These are phyloP conservation scores for Megaceryle maxima DNA, from an alignment of 2,113 vertebrate genomes.

Conservation along the genomic window DNA sequence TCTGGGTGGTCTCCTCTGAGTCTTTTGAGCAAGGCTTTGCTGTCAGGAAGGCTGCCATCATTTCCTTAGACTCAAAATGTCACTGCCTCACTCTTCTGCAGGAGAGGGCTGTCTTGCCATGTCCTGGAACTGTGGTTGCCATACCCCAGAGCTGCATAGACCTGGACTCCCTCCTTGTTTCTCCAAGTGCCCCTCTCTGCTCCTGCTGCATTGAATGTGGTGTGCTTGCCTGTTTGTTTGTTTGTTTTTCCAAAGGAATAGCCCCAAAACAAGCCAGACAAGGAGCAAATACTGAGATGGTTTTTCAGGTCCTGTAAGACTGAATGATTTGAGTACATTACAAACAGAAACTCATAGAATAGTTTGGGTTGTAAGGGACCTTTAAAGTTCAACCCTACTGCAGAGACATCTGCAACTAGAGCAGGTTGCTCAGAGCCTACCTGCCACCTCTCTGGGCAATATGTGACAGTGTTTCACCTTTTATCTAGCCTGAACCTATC, in stretches of 20 bases:
- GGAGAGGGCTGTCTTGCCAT: background rate
- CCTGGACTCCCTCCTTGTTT: background rate
- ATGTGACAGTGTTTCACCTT: background rate
- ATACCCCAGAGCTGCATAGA: background rate
- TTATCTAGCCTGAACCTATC: too few relatives aligned
- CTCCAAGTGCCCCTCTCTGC: background rate
- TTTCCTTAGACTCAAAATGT: background rate
- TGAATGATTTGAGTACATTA: background rate
- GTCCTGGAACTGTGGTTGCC: background rate
- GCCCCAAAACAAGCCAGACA: background rate
- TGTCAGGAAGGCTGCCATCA: conserved; percentile 19
- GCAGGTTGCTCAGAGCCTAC: background rate
- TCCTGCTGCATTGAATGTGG: background rate
- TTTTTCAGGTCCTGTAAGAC: background rate
- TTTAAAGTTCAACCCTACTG: background rate
- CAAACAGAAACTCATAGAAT: background rate
- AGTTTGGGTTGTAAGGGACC: background rate
- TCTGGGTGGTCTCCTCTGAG: conserved; percentile 31
- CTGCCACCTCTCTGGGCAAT: background rate
- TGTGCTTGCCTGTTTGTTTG: background rate
- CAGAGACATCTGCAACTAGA: background rate
- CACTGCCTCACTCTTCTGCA: background rate
- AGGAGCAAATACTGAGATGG: background rate
- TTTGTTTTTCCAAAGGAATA: background rate
- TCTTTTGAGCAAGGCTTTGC: background rate